These are phyloP conservation scores for Cariama cristata DNA, from an alignment of 2,113 vertebrate genomes.

Conservation along the genomic window DNA sequence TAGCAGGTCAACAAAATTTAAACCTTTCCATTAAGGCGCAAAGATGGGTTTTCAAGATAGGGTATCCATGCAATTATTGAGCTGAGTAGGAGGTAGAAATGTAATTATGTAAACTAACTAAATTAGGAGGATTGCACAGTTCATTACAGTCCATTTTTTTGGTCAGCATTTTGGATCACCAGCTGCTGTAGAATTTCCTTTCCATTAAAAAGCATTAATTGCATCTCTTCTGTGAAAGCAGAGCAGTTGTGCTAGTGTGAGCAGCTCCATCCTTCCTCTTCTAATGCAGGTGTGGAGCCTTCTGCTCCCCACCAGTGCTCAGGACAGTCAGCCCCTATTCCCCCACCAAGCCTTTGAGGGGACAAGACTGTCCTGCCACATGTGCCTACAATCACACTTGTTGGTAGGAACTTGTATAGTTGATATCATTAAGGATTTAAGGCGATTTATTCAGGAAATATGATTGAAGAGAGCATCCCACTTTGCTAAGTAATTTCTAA, in stretches of 20 bases:
- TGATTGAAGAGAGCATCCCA: background rate
- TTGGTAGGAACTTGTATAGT: background rate
- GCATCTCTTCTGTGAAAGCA: background rate
- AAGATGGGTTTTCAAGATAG: constrained; percentile 32
- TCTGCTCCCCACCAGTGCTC: background rate
- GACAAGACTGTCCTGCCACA: background rate
- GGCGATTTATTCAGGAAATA: background rate
- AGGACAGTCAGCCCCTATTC: background rate
- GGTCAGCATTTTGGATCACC: constrained; percentile 65
- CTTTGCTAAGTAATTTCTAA: background rate
- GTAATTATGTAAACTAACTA: constrained; percentile 72
- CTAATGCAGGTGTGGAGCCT: background rate
- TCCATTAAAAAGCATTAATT: constrained; percentile 62
- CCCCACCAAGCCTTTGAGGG: rapidly evolving
- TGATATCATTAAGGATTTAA: background rate
- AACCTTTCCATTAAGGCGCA: constrained; percentile 41
- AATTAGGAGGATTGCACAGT: constrained; percentile 68
- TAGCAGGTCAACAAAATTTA: constrained; percentile 21
- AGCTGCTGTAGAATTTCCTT: constrained; percentile 57
- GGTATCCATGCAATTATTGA: constrained; percentile 54
- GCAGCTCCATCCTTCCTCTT: background rate
- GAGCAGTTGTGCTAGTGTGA: background rate
- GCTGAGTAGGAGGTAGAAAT: constrained; percentile 67
- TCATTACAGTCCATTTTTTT: constrained; percentile 65
- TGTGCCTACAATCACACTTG: background rate